Conservation (phyloP, 2,888 invertebrate species). For the Diploptera punctata region DNA sequence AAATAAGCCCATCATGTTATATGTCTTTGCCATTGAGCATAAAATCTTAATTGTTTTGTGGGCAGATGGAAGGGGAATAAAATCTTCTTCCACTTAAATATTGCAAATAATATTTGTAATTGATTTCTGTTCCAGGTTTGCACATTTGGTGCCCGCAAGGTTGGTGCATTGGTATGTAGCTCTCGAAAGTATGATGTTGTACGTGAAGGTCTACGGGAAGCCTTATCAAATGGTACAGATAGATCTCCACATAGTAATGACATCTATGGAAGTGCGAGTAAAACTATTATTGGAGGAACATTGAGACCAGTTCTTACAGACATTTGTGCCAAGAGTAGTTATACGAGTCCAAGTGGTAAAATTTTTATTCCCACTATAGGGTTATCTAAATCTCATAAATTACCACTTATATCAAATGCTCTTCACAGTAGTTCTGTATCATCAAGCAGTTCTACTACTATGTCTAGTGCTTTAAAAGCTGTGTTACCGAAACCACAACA, state of each 20-base stretch:
- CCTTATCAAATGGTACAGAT: neutral
- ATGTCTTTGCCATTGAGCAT: too few relatives aligned
- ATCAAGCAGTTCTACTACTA: neutral
- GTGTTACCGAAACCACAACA: constrained; percentile 17
- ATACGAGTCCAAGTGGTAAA: neutral
- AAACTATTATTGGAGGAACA: constrained; percentile 4
- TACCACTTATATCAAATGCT: neutral
- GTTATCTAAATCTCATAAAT: constrained; percentile 7
- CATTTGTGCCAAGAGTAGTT: constrained; percentile 3
- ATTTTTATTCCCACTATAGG: constrained; percentile 10
- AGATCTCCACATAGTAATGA: constrained; percentile 16
- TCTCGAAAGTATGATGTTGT: constrained; percentile 9
- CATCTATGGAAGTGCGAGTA: constrained; percentile 17
- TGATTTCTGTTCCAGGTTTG: constrained; percentile 14
- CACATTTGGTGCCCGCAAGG: constrained; percentile 19
- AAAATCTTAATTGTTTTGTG: too few relatives aligned
- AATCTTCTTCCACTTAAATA: too few relatives aligned
- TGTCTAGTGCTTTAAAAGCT: constrained; percentile 7
- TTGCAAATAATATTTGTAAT: neutral
- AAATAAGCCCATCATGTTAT: too few relatives aligned
- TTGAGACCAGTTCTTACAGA: constrained; percentile 12
- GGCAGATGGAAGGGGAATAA: too few relatives aligned
- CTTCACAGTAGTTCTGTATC: neutral
- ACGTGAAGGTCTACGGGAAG: constrained; percentile 22
- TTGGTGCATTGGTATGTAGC: constrained; percentile 18